A percentile compares a stretch with the other conserved stretches of the same genome.
Evolutionary conservation across 2,888 invertebrate genomes (phyloP).

Genomic region (Hyposoter didymator): DNA sequence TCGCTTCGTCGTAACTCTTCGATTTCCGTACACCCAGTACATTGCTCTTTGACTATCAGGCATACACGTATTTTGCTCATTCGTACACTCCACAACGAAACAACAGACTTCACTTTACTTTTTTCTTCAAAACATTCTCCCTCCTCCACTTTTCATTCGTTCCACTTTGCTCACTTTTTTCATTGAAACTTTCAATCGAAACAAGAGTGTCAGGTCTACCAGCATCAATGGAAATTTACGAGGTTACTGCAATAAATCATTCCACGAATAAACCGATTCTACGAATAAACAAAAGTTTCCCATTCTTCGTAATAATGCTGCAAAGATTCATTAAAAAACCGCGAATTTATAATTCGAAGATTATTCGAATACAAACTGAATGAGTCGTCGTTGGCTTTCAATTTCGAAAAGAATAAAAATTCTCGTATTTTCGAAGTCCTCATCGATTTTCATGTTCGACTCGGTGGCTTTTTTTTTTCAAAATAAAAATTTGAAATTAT

Average conservation of each 20-base stretch:
- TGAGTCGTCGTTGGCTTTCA: no score
- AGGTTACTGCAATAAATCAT: background rate
- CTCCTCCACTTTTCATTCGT: background rate
- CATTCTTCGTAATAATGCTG: background rate
- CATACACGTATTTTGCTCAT: conserved; percentile 27
- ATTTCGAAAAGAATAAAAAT: no score
- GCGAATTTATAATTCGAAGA: no score
- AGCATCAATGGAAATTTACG: background rate
- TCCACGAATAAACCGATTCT: background rate
- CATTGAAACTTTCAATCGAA: conserved; percentile 2
- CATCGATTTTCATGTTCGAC: no score
- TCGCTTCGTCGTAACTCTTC: conserved; percentile 74
- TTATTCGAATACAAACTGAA: no score
- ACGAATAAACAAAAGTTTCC: background rate
- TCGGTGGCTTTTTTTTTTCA: no score
- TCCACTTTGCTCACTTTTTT: background rate
- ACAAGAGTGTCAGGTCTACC: background rate
- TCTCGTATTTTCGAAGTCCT: no score
- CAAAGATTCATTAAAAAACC: no score
- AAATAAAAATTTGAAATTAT: background rate
- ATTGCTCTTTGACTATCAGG: conserved; percentile 41
- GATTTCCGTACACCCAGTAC: conserved; percentile 35
- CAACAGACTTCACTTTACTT: conserved; percentile 9
- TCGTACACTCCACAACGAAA: conserved; percentile 11
- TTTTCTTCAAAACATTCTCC: background rate